phyloP scores from a whole-genome alignment of 2,113 vertebrate species.

The Emydocephalus ijimae region DNA sequence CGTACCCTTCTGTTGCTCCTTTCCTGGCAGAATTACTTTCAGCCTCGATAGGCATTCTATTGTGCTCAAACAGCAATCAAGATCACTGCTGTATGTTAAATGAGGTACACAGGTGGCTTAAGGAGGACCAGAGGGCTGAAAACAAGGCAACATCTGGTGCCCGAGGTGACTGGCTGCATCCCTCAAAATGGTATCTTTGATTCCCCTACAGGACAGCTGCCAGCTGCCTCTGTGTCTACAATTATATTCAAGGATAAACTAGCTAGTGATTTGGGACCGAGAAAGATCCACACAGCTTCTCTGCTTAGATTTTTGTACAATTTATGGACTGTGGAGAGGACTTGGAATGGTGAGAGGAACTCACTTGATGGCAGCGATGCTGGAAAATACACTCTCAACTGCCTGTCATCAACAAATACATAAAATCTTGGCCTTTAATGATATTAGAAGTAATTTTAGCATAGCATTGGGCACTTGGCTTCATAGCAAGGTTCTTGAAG shows the following conservation, averaged over 20 bases:
- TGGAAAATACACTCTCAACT: not conserved
- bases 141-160: conserved; percentile 62
- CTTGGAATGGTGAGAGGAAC: fast-evolving
- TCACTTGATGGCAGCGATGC: not conserved
- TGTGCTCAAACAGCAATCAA: conserved; percentile 44
- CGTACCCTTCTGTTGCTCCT: not conserved
- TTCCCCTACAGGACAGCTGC: conserved; percentile 50
- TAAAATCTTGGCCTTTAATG: conserved; percentile 13
- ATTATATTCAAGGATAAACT: not conserved
- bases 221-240: conserved; percentile 55
- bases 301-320: not conserved
- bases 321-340: not conserved
- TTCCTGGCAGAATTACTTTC: conserved; percentile 52
- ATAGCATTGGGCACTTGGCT: not conserved
- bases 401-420: conserved; percentile 4
- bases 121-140: conserved; percentile 61
- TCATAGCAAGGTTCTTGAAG: not conserved
- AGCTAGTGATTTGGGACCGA: conserved; percentile 6
- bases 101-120: conserved; percentile 71
- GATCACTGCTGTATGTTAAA: conserved; percentile 53
- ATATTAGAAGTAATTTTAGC: conserved; percentile 1
- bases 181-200: conserved; percentile 20
- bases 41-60: conserved; percentile 16
- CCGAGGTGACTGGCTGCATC: conserved; percentile 38
- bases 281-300: not conserved